These are phyloP conservation scores for Nomada flava DNA, from an alignment of 2,888 invertebrate species.

Conservation along the genomic window DNA sequence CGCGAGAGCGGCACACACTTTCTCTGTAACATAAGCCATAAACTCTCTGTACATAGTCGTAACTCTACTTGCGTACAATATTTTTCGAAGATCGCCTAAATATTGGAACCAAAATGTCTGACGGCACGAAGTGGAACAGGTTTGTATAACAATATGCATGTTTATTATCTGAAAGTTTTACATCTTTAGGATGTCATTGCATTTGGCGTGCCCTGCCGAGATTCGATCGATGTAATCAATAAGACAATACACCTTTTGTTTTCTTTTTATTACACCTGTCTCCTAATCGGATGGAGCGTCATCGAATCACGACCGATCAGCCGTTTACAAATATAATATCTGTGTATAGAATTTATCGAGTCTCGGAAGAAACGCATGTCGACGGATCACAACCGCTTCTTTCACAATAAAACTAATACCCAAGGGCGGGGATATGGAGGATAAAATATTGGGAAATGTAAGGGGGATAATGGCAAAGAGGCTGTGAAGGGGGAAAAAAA, in stretches of 20 bases:
- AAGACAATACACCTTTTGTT: constrained; percentile 10
- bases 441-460: neutral
- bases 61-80: too few species aligned
- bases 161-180: constrained; percentile 83
- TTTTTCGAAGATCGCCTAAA: neutral
- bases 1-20: constrained; percentile 4
- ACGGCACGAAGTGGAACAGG: constrained; percentile 14
- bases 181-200: constrained; percentile 77
- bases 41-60: too few species aligned
- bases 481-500: constrained; percentile 7
- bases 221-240: constrained; percentile 62
- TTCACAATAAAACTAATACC: constrained; percentile 59
- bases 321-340: constrained; percentile 74
- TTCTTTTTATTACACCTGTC: neutral
- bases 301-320: constrained; percentile 64
- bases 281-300: constrained; percentile 47
- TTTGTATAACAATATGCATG: constrained; percentile 82
- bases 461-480: constrained; percentile 17
- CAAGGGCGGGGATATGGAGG: constrained; percentile 8
- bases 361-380: constrained; percentile 67
- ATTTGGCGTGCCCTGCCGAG: constrained; percentile 51
- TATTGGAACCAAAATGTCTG: neutral
- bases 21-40: neutral
- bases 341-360: constrained; percentile 70
- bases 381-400: constrained; percentile 71